Evolutionary conservation across 1,140 invertebrate species (phyloP), one percentile per base, ranked within the genome.

Genomic region (Drosophila nigromelanica): DNA sequence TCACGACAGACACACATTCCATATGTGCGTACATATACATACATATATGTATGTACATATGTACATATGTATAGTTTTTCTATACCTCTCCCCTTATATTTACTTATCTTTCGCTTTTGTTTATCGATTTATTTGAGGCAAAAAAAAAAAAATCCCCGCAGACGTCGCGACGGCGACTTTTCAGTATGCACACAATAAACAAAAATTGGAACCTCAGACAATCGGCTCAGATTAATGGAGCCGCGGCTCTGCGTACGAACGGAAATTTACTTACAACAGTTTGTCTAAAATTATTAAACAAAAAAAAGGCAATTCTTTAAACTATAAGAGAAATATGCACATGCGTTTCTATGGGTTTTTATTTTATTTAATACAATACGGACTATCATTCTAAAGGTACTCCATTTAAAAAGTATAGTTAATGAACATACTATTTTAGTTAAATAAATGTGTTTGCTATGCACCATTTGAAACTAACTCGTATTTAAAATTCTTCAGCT

Each of bases 201-300:
- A 59, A 60, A 43, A 63, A 33, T 12, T 63, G 5, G 48, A 51
- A 33, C n/a, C 47, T 21, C 61, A 64, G 61, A 62, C 58, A 62
- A 69, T 45, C 48, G 27, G 58, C 60, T 69, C 66, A 48, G 58
- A 69, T 69, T 69, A 61, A 69, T 69, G 66, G 66, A 69, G 66
- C 64, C 64, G 24, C 3, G 24, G 3, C 24, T 4, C 24, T 2
- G 27, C 11, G 12, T 43, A 10, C 11, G 10, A 60, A 18, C 40
- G 66, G 66, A 69, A 69, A 69, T 61, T 61, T 69, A 35, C 33
- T 35, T 35, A 35, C 7, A 35, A 35, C 6, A 35, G 33, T 35
- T 35, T 0, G 27, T 27, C 24, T 5, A 27, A 27, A 27, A 27
- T 27, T 0, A 27, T 27, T 18, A 18, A 18, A 18, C 18, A 27